Base-by-base conservation (phyloP, 2,113 vertebrate genomes). In the Malurus melanocephalus region DNA sequence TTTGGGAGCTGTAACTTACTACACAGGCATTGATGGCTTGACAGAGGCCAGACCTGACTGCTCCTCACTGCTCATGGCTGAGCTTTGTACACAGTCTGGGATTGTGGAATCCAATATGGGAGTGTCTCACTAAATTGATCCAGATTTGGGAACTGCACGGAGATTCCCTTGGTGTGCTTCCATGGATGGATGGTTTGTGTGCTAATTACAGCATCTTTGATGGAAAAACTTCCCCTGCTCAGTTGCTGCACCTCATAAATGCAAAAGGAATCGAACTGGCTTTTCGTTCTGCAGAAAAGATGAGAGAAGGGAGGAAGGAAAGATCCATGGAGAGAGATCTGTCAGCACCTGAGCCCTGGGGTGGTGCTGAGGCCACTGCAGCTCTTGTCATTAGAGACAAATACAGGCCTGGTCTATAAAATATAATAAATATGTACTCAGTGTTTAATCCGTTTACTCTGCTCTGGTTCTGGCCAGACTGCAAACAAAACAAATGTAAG, bases 401-500 rank as follows among this genome's bases (percentile, higher is more conserved):
- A 45, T 72, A 32, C 45, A 74, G 48, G n/a, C 52, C 66, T 83
- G 35, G 52, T 68, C 35, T 80, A 3, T 61, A 53, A 82, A 52
- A 30, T 45, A 30, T 38, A 32, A 60, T 55, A n/a, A 87, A 82
- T 64, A 40, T 35, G 81, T 51, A 57, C 32, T 49, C 56, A 40
- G 3, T 23, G 32, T 88, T 85, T 87, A 91, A 92, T 94, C 61
- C 17, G 14, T 42, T 93, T 94, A 71, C 35, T 59, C 33, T 88
- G 57, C 8, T 5, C 43, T 77, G 79, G 40, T 64, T 95, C 93
- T 0, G 0, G 82, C 45, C 91, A 93, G 91, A 68, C 33, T 52
- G 71, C 67, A 71, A 49, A 53, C 82, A 20, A 84, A 61, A 45
- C n/a, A 65, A 77, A 46, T 67, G 24, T 53, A 49, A 57, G 57